Evolutionary conservation across 2,113 vertebrate genomes (phyloP).

Genomic region (Cisticola juncidis): DNA sequence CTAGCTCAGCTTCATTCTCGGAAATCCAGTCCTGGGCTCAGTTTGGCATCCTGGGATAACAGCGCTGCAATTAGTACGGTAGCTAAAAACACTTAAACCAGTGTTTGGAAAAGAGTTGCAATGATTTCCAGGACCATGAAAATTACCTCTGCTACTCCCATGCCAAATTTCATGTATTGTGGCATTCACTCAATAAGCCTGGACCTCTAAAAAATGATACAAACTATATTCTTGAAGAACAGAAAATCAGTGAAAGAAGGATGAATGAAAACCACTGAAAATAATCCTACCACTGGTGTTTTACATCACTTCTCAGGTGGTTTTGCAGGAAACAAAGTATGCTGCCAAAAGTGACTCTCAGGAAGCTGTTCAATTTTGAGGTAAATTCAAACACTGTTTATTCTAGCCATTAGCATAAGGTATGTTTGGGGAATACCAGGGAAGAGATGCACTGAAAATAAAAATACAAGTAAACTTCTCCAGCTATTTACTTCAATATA

Average conservation of each 20-base stretch:
- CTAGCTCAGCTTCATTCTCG: background rate
- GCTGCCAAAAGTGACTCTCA: background rate
- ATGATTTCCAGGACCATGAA: accelerated
- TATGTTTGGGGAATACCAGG: background rate
- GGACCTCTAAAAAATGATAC: background rate
- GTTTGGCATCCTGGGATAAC: background rate
- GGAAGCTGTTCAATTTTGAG: background rate
- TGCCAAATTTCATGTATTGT: background rate
- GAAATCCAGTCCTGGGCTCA: background rate
- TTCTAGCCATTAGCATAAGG: background rate
- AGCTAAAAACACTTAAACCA: background rate
- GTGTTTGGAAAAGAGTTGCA: background rate
- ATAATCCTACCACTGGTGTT: background rate
- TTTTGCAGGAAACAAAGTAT: background rate
- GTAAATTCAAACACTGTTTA: background rate
- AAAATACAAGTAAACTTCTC: background rate
- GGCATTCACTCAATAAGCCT: background rate
- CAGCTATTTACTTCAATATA: background rate
- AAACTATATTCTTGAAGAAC: background rate
- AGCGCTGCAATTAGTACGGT: background rate
- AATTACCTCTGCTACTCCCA: background rate
- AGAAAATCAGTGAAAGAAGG: background rate
- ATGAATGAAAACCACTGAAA: background rate
- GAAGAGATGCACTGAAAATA: background rate
- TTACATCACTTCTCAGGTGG: background rate